Evolutionary conservation across 2,888 invertebrate species (phyloP).

Genomic region (Nebria brevicollis): DNA sequence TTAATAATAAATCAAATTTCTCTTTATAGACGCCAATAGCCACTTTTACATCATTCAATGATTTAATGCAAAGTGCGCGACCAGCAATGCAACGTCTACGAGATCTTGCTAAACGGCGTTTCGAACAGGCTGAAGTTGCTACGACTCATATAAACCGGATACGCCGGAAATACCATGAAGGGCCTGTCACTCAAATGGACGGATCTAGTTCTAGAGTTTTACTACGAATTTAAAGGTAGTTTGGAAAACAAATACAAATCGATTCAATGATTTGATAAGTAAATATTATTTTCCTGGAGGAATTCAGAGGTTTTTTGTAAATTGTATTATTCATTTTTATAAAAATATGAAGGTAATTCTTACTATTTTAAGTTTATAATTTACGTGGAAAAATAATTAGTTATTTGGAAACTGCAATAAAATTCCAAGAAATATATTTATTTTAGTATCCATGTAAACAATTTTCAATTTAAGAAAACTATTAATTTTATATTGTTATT

Average conservation of each 20-base stretch:
- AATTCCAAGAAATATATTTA: too few species aligned
- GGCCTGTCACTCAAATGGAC: slow-evolving; percentile 50
- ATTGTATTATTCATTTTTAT: too few species aligned
- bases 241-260: too few species aligned
- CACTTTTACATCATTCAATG: slow-evolving; percentile 59
- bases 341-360: too few species aligned
- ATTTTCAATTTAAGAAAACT: too few species aligned
- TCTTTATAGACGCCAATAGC: slow-evolving; percentile 58
- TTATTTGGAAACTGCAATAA: too few species aligned
- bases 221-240: slow-evolving; percentile 47
- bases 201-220: slow-evolving; percentile 52
- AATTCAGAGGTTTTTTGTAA: too few species aligned
- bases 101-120: slow-evolving; percentile 54
- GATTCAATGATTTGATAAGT: too few species aligned
- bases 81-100: slow-evolving; percentile 57
- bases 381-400: too few species aligned
- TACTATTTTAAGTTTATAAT: too few species aligned
- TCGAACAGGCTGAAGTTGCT: slow-evolving; percentile 49
- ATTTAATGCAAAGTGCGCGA: slow-evolving; percentile 58
- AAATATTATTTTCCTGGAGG: too few species aligned
- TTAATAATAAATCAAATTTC: neutral
- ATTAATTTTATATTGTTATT: neutral
- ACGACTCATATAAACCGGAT: slow-evolving; percentile 16
- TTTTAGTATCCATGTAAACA: too few species aligned
- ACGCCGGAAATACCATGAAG: slow-evolving; percentile 33